A percentile compares a stretch with the other conserved stretches of the same genome.
These are phyloP conservation scores for Hylaea fasciaria DNA, from an alignment of 2,888 invertebrate genomes.

Conservation along the genomic window DNA sequence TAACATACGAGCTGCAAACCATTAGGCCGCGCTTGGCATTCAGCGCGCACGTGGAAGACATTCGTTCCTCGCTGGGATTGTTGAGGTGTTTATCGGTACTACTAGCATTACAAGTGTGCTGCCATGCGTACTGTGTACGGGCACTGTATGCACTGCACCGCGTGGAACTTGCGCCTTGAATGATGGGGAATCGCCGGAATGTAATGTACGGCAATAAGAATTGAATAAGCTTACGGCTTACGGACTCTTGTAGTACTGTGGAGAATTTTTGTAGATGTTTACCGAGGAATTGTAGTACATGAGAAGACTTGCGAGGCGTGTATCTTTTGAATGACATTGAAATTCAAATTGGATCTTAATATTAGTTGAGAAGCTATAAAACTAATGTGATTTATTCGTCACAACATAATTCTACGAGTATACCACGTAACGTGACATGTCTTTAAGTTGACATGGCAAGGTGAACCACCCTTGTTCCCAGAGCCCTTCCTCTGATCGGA, in stretches of 20 bases:
- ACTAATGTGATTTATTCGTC: no score
- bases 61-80: slow-evolving; percentile 14
- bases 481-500: slow-evolving; percentile 14
- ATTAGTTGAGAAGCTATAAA: no score
- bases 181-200: slow-evolving; percentile 7
- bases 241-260: not conserved
- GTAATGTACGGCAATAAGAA: not conserved
- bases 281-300: not conserved
- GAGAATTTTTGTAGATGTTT: not conserved
- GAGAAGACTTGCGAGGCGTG: not conserved
- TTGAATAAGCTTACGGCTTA: not conserved
- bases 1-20: not conserved
- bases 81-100: slow-evolving; percentile 12
- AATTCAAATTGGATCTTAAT: no score
- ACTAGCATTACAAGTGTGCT: not conserved
- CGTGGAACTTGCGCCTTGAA: not conserved
- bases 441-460: not conserved
- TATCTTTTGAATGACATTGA: no score
- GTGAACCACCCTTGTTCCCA: slow-evolving; percentile 15
- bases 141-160: not conserved
- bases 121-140: no score
- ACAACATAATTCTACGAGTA: no score
- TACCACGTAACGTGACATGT: no score
- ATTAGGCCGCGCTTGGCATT: slow-evolving; percentile 10
- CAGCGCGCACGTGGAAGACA: slow-evolving; percentile 9